Evolutionary conservation across 2,888 invertebrate genomes (phyloP).

Genomic region (Crepidodera aurea): DNA sequence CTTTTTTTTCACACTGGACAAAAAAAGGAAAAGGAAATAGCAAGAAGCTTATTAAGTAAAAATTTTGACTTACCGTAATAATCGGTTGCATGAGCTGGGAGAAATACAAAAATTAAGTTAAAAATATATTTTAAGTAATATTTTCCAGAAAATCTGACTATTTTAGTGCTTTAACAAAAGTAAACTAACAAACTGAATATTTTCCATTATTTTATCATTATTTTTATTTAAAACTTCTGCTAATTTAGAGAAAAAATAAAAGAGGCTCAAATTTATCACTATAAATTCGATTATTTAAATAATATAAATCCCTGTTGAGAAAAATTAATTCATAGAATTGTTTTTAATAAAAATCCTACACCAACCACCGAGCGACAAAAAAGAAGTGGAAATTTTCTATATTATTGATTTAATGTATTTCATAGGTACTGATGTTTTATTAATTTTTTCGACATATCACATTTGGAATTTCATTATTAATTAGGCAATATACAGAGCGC

Average conservation of each 20-base stretch:
- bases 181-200: too few relatives aligned
- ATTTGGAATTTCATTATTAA: too few relatives aligned
- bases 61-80: constrained; percentile 94
- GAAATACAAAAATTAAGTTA: constrained; percentile 59
- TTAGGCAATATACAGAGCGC: too few relatives aligned
- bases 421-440: too few relatives aligned
- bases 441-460: too few relatives aligned
- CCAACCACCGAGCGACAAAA: background rate
- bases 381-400: background rate
- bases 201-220: too few relatives aligned
- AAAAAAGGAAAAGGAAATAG: background rate
- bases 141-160: constrained; percentile 3
- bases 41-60: constrained; percentile 31
- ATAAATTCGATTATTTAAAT: background rate
- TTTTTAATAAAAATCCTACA: background rate
- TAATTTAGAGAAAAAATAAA: background rate
- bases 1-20: background rate
- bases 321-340: too few relatives aligned
- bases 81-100: constrained; percentile 93
- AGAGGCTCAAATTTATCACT: background rate
- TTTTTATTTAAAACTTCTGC: too few relatives aligned
- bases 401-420: too few relatives aligned
- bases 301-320: background rate
- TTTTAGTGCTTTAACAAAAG: too few relatives aligned
- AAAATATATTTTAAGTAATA: constrained; percentile 38